Percentiles rank a stretch among this genome's conserved stretches.
These are phyloP conservation scores for Drosophila ezoana DNA, from an alignment of 2,888 invertebrate genomes.

Conservation along the genomic window DNA sequence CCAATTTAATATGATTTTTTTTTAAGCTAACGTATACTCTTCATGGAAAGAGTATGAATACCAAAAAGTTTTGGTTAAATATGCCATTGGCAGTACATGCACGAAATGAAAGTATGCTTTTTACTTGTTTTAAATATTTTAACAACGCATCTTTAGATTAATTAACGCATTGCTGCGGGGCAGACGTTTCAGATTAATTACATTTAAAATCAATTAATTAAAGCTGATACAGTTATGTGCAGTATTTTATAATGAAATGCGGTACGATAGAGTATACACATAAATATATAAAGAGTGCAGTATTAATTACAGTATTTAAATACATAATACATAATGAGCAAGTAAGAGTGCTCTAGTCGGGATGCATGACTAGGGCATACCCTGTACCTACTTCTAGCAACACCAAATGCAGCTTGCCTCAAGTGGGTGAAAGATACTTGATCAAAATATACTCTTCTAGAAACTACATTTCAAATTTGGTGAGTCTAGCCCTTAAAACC, in stretches of 20 bases:
- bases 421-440: too few relatives aligned
- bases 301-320: conserved; percentile 2
- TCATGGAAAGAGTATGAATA: neutral
- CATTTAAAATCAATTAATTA: conserved; percentile 7
- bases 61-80: conserved; percentile 1
- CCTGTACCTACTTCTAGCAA: too few relatives aligned
- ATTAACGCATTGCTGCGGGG: conserved; percentile 6
- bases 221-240: neutral
- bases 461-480: too few relatives aligned
- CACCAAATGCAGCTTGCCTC: too few relatives aligned
- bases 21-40: too few relatives aligned
- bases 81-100: neutral
- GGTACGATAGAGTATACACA: too few relatives aligned
- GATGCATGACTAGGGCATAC: too few relatives aligned
- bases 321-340: neutral
- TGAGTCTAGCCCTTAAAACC: too few relatives aligned
- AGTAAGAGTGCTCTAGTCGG: too few relatives aligned
- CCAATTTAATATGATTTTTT: neutral
- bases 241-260: too few relatives aligned
- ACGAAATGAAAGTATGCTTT: conserved; percentile 3
- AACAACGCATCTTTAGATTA: neutral
- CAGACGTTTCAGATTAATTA: neutral
- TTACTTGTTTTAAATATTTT: neutral
- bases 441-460: too few relatives aligned
- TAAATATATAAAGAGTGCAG: neutral